Base-by-base conservation (phyloP, 2,888 invertebrate species). In the Operophtera brumata region DNA sequence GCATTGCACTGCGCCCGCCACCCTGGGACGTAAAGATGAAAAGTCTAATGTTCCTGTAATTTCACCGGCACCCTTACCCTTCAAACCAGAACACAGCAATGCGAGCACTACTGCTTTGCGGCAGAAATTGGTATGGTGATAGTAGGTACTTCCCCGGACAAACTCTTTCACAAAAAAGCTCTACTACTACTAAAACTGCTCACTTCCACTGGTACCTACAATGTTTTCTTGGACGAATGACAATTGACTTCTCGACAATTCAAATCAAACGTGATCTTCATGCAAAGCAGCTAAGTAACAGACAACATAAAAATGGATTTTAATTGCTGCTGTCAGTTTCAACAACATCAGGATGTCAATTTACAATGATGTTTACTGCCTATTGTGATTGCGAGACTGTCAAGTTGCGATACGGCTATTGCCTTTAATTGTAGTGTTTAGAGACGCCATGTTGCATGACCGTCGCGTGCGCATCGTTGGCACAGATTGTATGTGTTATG, bases 381-480 rank as follows among this genome's bases (percentile, higher is more conserved):
- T 54, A 58, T 59, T 61, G 57, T 57, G 47, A 64, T 71, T 67
- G 67, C 66, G 69, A 64, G 67, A 69, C 56, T 12, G 42, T 43
- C 45, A 35, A 54, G 66, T 68, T 75, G 32, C 35, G 71, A 73
- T 66, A 75, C 64, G 61, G 64, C 57, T 60, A 64, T 68, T 73
- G 71, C 66, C 70, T 69, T 71, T 69, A 69, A 71, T 67, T 66
- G 67, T 57, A 58, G 73, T 66, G 77, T 76, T 70, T 78, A 57
- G 28, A 47, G 54, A 37, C 54, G 56, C 47, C 56, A 57, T 46
- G 43, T 57, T 57, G 52, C 52, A 44, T 50, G 13, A 12, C 13
- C 45, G 47, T 48, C 47, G 52, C 52, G 47, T 56, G 56, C 56
- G 47, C 56, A 41, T 40, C 48, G 40, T 35, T 52, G 45, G 47